Evolutionary conservation across 2,113 vertebrate genomes (phyloP).

Genomic region (Notothenia rossii): DNA sequence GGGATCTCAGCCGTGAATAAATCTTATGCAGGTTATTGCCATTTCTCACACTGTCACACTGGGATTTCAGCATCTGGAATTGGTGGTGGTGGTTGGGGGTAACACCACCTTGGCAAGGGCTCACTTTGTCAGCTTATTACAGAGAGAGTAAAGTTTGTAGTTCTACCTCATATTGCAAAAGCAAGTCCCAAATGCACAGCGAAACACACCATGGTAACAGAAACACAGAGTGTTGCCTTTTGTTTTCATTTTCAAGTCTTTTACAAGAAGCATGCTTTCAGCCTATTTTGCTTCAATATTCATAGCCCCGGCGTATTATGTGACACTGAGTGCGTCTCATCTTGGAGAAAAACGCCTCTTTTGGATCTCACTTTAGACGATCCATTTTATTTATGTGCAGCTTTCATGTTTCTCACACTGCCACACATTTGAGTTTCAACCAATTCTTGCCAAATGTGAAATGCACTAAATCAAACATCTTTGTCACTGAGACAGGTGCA

Average conservation of each 20-base stretch:
- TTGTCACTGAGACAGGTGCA: constrained; percentile 2
- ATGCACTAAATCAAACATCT: constrained; percentile 25
- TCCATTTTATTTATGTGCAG: background rate
- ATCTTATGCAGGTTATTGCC: constrained; percentile 53
- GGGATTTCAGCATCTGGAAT: constrained; percentile 70
- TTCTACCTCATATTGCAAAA: constrained; percentile 62
- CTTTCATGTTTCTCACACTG: constrained; percentile 34
- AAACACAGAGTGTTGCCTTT: constrained; percentile 49
- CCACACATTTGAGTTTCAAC: constrained; percentile 18
- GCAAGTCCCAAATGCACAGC: constrained; percentile 57
- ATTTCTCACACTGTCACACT: constrained; percentile 67
- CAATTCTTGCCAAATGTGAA: constrained; percentile 46
- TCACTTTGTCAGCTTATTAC: constrained; percentile 68
- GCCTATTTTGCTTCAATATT: constrained; percentile 58
- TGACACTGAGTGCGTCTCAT: constrained; percentile 35
- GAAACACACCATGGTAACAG: constrained; percentile 54
- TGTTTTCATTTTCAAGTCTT: constrained; percentile 64
- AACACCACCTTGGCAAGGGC: constrained; percentile 43
- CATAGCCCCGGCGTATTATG: constrained; percentile 52
- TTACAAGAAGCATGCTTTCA: constrained; percentile 61
- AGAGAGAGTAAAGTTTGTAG: constrained; percentile 61
- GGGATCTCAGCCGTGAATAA: constrained; percentile 65
- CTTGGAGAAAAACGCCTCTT: constrained; percentile 38
- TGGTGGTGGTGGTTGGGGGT: constrained; percentile 20
- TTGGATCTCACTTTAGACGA: constrained; percentile 49